phyloP scores from a whole-genome alignment of 2,888 invertebrate genomes.

The Drosophila heteroneura region DNA sequence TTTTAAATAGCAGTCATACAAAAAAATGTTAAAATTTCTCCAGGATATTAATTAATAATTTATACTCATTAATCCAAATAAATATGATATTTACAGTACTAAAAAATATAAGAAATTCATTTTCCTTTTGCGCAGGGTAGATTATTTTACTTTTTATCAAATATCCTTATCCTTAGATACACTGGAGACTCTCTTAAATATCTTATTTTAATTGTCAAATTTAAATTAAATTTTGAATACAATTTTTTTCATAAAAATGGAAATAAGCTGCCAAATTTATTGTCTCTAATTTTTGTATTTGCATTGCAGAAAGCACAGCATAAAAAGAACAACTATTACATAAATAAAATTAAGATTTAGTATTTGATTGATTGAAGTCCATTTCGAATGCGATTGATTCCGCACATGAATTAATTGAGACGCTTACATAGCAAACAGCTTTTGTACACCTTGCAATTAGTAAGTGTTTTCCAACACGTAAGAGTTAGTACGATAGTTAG shows the following conservation, averaged over 20 bases:
- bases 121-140: no score
- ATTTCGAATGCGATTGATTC: slow-evolving; percentile 18
- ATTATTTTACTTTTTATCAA: no score
- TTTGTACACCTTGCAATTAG: not conserved
- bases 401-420: not conserved
- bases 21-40: no score
- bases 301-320: not conserved
- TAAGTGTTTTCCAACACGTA: not conserved
- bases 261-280: no score
- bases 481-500: not conserved
- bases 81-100: no score
- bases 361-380: not conserved
- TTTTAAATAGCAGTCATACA: no score
- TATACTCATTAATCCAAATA: no score
- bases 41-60: no score
- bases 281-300: not conserved
- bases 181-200: not conserved
- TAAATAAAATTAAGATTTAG: not conserved
- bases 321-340: slow-evolving; percentile 6
- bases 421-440: slow-evolving; percentile 12
- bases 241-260: no score
- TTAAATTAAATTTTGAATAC: no score
- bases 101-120: no score
- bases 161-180: not conserved
- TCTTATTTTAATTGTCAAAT: no score